Evolutionary conservation across 2,888 invertebrate genomes (phyloP).

Genomic region (Phasia obesa): DNA sequence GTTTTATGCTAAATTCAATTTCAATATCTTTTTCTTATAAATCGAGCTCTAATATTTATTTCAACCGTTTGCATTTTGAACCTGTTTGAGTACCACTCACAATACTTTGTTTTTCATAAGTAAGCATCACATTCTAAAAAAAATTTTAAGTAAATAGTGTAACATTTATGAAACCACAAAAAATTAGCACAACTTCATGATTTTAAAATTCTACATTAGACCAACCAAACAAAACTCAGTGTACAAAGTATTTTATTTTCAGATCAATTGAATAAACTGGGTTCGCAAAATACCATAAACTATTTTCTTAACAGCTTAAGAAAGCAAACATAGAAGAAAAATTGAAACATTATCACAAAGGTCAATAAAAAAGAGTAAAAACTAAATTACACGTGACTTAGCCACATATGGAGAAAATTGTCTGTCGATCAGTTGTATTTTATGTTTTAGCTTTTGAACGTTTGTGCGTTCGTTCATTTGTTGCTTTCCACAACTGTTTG

Average conservation of each 20-base stretch:
- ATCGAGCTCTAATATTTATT: too few species aligned
- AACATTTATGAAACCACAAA: not conserved
- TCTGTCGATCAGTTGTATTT: not conserved
- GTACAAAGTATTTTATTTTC: not conserved
- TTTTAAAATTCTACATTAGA: slow-evolving; percentile 41
- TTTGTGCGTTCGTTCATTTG: not conserved
- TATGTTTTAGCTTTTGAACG: not conserved
- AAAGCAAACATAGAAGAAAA: slow-evolving; percentile 9
- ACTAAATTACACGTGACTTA: slow-evolving; percentile 75
- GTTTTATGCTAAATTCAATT: too few species aligned
- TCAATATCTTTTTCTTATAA: too few species aligned
- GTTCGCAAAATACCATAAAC: not conserved
- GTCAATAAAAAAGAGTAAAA: slow-evolving; percentile 78
- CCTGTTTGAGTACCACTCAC: too few species aligned
- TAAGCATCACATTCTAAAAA: not conserved
- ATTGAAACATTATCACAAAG: slow-evolving; percentile 68
- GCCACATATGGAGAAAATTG: slow-evolving; percentile 47
- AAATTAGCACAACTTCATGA: slow-evolving; percentile 63
- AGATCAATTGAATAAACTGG: not conserved
- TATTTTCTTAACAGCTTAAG: slow-evolving; percentile 4
- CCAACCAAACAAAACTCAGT: not conserved
- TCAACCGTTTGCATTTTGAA: too few species aligned
- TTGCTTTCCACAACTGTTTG: slow-evolving; percentile 24
- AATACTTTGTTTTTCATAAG: not conserved
- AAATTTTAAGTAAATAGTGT: not conserved